Evolutionary conservation across 2,888 invertebrate species (phyloP).

Genomic region (Prenolepis imparis): DNA sequence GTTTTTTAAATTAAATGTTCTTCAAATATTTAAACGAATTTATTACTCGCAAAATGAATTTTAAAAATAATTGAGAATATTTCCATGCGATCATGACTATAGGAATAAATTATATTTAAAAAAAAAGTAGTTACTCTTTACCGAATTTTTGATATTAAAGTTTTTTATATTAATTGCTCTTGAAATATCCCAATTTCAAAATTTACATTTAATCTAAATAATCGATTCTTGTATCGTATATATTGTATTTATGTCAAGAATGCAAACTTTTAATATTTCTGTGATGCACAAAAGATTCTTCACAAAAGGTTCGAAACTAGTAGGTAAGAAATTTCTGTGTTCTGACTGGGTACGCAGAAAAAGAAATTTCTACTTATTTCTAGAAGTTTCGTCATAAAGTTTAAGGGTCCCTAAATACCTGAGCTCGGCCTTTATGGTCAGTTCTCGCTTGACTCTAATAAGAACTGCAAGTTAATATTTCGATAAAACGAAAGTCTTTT

Average conservation of each 20-base stretch:
- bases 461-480: background rate
- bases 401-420: too few species aligned
- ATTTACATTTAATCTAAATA: background rate
- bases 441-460: too few species aligned
- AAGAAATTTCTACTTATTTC: background rate
- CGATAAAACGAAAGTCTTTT: background rate
- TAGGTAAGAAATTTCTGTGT: background rate
- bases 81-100: background rate
- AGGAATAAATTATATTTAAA: background rate
- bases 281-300: background rate
- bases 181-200: background rate
- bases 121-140: background rate
- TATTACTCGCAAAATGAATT: background rate
- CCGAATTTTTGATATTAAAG: background rate
- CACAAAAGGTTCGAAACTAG: too few species aligned
- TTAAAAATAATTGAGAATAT: background rate
- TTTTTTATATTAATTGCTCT: background rate
- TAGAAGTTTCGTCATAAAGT: background rate
- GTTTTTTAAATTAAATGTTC: background rate
- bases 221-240: background rate
- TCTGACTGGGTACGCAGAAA: background rate
- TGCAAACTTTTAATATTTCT: background rate
- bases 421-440: too few species aligned
- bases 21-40: background rate
- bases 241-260: background rate